Evolutionary conservation across 2,797 vertebrate genomes (phyloP).

Genomic region (Fundulus diaphanus): DNA sequence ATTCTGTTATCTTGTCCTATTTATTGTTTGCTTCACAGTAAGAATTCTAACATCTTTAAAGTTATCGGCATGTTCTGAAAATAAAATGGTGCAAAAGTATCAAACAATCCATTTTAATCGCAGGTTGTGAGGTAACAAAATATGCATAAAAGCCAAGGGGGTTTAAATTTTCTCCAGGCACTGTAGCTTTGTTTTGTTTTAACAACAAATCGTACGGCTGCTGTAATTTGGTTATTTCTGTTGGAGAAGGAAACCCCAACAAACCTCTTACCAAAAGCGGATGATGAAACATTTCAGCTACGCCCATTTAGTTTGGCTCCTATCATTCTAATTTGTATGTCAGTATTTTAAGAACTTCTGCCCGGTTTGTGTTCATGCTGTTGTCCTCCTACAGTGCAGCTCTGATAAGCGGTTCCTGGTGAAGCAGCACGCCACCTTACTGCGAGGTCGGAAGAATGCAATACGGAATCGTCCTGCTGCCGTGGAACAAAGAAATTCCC

Average conservation of each 20-base stretch:
- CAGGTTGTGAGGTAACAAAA: too few relatives aligned
- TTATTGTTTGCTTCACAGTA: too few relatives aligned
- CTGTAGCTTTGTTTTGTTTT: too few relatives aligned
- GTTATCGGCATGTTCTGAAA: too few relatives aligned
- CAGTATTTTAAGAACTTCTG: background rate
- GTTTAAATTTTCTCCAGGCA: too few relatives aligned
- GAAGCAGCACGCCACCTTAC: constrained; percentile 68
- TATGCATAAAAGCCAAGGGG: too few relatives aligned
- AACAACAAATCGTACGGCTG: too few relatives aligned
- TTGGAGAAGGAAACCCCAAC: background rate
- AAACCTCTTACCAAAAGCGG: background rate
- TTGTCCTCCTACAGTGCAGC: constrained; percentile 68
- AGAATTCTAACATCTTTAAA: too few relatives aligned
- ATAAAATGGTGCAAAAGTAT: too few relatives aligned
- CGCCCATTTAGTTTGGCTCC: background rate
- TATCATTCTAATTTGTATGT: background rate
- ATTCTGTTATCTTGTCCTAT: too few relatives aligned
- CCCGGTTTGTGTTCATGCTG: background rate
- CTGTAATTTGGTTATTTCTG: background rate
- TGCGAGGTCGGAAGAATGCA: constrained; percentile 34
- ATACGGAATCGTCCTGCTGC: background rate
- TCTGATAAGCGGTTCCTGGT: constrained; percentile 84
- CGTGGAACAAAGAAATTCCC: background rate
- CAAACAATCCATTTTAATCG: too few relatives aligned
- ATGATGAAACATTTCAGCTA: background rate